Base-by-base conservation (phyloP, 2,888 invertebrate species). In the Agrochola lota region DNA sequence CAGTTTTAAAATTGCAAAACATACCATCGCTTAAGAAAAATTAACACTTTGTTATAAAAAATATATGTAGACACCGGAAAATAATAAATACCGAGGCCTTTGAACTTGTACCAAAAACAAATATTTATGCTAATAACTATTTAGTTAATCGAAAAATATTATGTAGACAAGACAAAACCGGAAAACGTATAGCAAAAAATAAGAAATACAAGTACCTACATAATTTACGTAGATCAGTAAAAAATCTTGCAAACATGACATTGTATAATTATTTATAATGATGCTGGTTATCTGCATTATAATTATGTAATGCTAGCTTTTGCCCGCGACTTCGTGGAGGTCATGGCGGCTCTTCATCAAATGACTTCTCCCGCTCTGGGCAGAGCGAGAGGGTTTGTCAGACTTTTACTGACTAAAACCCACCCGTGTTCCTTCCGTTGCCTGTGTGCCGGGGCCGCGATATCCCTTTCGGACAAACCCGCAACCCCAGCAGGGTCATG, bases 101-200 rank as follows among this genome's bases (percentile, higher is more conserved):
- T 64, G n/a, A 64, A 71, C 30, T 71, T 64, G 46, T 64, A n/a
- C 4, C 30, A 64, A 49, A 43, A 71, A 46, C 70, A 43, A 71
- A 20, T 60, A 70, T 60, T 20, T 70, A 70, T 52, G 72, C 2
- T 72, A 68, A 52, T 26, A 68, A 15, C 9, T 35, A 71, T 26
- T 7, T 2, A 66, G 15, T 20, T 55, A 55, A 7, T 17, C 1
- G 30, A 55, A 55, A 26, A 67, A 69, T 15, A 69, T 20, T 69
- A 40, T 15, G 12, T 12, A 11, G 6, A 23, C 23, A 30, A 17
- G 4, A 30, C 4, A 26, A 11, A 43, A 70, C 15, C 11, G 4
- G 70, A 55, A 55, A 73, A 73, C 55, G 15, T 40, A 46, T 5
- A 23, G 17, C 40, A 72, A 72, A 72, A 71, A 72, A 40, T 70